Evolutionary conservation across 2,113 vertebrate genomes (phyloP).

Genomic region (Lipophrys pholis): DNA sequence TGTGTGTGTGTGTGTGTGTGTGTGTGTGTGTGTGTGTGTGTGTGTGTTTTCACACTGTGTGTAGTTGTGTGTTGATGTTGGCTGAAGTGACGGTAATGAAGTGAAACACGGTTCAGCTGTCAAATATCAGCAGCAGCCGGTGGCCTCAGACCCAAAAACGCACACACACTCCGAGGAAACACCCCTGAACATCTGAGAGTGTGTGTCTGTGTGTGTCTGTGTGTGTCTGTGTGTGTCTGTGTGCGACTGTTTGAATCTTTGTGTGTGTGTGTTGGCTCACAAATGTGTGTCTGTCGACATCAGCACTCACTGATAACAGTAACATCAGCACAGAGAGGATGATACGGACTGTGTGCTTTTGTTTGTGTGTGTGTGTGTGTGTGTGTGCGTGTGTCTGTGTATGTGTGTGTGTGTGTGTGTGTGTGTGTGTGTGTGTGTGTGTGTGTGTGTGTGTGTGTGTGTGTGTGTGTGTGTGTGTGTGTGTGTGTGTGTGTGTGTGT

Average conservation of each 20-base stretch:
- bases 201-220: slow-evolving; percentile 12
- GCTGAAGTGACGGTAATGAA: slow-evolving; percentile 46
- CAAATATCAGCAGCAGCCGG: slow-evolving; percentile 46
- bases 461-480: too few species aligned
- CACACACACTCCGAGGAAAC: too few species aligned
- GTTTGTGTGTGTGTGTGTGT: too few species aligned
- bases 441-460: too few species aligned
- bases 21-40: neutral
- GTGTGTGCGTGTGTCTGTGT: too few species aligned
- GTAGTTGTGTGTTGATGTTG: too few species aligned
- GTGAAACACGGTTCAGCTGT: slow-evolving; percentile 53
- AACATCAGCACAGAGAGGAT: slow-evolving; percentile 67
- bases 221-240: slow-evolving; percentile 10
- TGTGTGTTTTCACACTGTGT: too few species aligned
- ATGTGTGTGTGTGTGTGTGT: too few species aligned
- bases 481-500: too few species aligned
- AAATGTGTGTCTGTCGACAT: slow-evolving; percentile 59
- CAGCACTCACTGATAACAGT: slow-evolving; percentile 66
- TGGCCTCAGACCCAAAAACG: too few species aligned
- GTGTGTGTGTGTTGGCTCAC: slow-evolving; percentile 19
- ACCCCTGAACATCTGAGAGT: too few species aligned
- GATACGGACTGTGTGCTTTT: slow-evolving; percentile 39
- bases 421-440: too few species aligned
- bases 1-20: slow-evolving; percentile 10
- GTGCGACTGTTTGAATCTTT: neutral